Evolutionary conservation across 2,113 vertebrate genomes (phyloP).

Genomic region (Epinephelus moara): DNA sequence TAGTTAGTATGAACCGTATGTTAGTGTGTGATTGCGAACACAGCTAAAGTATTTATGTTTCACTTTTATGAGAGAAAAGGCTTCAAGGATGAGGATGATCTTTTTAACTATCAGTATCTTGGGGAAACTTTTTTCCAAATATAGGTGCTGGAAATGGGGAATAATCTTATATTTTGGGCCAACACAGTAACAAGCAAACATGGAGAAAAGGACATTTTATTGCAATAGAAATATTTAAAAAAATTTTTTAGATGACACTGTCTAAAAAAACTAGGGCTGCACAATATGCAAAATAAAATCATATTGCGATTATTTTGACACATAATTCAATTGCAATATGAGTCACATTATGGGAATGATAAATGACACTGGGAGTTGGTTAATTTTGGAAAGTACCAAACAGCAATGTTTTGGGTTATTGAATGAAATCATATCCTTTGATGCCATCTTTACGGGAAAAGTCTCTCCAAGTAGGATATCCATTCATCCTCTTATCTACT

Average conservation of each 20-base stretch:
- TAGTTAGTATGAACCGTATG: too few species aligned
- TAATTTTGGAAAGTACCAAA: not conserved
- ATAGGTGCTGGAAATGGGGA: not conserved
- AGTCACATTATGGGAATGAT: too few species aligned
- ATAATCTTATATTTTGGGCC: not conserved
- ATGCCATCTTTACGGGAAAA: not conserved
- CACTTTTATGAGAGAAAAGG: too few species aligned
- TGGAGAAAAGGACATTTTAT: not conserved
- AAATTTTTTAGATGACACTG: too few species aligned
- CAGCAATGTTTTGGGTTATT: not conserved
- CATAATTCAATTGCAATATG: too few species aligned
- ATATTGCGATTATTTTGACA: too few species aligned
- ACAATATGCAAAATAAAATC: too few species aligned
- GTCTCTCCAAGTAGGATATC: not conserved
- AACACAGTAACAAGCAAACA: not conserved
- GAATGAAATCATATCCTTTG: not conserved
- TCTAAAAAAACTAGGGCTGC: not conserved
- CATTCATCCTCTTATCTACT: not conserved
- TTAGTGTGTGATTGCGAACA: too few species aligned
- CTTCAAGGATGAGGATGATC: not conserved
- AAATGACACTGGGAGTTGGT: not conserved
- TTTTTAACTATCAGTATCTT: not conserved
- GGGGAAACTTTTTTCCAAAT: not conserved
- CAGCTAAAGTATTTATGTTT: too few species aligned
- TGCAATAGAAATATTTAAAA: not conserved